Conservation (phyloP, 37 sponge, comb jelly and placozoan species). For the Chondrilla cf. caribensis region DNA sequence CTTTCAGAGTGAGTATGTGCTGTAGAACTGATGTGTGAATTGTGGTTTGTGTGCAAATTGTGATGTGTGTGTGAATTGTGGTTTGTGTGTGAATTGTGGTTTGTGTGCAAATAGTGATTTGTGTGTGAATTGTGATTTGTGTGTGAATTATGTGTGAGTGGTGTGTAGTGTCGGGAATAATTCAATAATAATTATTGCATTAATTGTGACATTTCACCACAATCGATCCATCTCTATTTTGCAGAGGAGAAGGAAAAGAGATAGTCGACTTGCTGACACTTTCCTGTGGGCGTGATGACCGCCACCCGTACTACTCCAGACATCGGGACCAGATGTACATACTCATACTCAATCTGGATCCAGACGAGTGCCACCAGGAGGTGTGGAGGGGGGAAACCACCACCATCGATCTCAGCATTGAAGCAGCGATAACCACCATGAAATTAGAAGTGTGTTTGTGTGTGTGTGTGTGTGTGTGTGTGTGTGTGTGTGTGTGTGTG, state of each 20-base stretch:
- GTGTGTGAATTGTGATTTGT: no score
- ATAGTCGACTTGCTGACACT: conserved; percentile 9
- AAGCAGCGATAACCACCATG: conserved; percentile 41
- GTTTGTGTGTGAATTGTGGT: not conserved
- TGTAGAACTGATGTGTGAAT: not conserved
- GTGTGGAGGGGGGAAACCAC: conserved; percentile 49
- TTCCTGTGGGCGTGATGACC: not conserved
- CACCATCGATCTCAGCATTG: conserved; percentile 32
- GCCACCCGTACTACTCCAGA: not conserved
- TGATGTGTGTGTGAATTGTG: not conserved
- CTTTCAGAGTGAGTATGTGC: conserved; percentile 38
- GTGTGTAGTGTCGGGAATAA: no score
- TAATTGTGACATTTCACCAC: no score
- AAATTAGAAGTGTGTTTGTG: conserved; percentile 25
- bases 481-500: conserved; percentile 18
- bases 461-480: not conserved
- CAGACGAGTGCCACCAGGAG: not conserved
- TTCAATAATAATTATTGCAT: no score
- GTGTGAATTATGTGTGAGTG: no score
- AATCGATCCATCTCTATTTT: no score
- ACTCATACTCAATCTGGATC: conserved; percentile 12
- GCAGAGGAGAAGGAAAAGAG: no score
- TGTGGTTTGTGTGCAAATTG: not conserved
- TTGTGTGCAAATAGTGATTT: no score
- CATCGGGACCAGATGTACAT: conserved; percentile 18